Conservation (phyloP, 2,113 vertebrate species). For the Himantopus leucocephalus region DNA sequence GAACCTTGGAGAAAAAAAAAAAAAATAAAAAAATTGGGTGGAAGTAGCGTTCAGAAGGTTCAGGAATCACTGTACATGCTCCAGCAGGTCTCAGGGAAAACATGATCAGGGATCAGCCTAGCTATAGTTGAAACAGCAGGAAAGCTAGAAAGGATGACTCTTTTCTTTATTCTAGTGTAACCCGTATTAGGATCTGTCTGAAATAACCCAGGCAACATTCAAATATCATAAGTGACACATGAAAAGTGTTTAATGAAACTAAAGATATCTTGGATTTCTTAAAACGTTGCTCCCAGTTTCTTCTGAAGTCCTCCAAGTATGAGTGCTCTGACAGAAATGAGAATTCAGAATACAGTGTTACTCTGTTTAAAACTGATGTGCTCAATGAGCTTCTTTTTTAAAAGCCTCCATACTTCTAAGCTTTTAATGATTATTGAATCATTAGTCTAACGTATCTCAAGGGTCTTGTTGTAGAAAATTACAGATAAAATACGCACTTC, state of each 20-base stretch:
- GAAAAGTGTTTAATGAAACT: background rate
- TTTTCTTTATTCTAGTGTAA: background rate
- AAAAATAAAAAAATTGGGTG: background rate
- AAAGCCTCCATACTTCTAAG: background rate
- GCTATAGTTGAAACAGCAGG: background rate
- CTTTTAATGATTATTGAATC: constrained; percentile 58
- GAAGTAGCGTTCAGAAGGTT: background rate
- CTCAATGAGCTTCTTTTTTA: background rate
- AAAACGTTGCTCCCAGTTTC: background rate
- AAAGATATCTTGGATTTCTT: background rate
- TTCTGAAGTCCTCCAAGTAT: background rate
- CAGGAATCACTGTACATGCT: background rate
- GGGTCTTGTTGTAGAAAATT: constrained; percentile 38
- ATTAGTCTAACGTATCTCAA: constrained; percentile 44
- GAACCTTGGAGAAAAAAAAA: background rate
- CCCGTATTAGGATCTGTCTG: background rate
- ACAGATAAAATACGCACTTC: constrained; percentile 30
- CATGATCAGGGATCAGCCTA: background rate
- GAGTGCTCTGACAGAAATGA: background rate
- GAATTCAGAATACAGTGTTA: background rate
- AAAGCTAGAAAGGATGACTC: background rate
- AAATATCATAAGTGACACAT: background rate
- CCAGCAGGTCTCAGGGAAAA: background rate
- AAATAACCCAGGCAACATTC: background rate
- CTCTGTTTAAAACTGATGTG: background rate